Evolutionary conservation across 2,113 vertebrate species (phyloP).

Genomic region (Oryzias woworae): DNA sequence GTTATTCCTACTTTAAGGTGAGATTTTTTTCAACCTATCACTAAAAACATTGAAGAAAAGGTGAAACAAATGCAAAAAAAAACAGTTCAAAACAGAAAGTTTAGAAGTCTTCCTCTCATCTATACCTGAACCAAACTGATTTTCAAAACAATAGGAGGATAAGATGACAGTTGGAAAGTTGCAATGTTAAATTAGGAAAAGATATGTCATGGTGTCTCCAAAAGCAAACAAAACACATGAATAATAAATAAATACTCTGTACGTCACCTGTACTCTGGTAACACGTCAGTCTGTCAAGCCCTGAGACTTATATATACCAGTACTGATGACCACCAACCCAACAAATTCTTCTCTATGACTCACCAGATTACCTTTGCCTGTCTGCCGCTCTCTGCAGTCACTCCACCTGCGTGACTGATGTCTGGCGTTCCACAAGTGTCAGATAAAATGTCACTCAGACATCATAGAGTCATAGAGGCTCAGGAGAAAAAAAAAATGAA

Average conservation of each 20-base stretch:
- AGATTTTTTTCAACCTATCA: no score
- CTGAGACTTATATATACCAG: background rate
- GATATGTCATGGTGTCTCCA: background rate
- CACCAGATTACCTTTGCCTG: background rate
- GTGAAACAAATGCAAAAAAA: no score
- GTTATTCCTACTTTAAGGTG: no score
- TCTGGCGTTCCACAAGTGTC: background rate
- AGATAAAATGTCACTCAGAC: conserved; percentile 4
- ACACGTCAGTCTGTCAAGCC: background rate
- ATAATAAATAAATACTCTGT: no score
- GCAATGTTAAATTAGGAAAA: background rate
- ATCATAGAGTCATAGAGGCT: background rate
- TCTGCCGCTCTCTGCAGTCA: background rate
- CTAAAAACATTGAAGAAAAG: no score
- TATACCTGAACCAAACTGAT: no score
- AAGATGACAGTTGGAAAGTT: no score
- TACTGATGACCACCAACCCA: background rate
- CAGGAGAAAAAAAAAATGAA: background rate
- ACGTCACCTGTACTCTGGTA: background rate
- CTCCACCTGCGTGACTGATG: conserved; percentile 6
- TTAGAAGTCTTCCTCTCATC: no score
- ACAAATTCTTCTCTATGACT: background rate
- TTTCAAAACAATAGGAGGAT: no score
- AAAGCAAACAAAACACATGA: no score
- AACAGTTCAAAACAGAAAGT: no score